Conservation (phyloP, 2,888 invertebrate species). For the Meloe dianella region DNA sequence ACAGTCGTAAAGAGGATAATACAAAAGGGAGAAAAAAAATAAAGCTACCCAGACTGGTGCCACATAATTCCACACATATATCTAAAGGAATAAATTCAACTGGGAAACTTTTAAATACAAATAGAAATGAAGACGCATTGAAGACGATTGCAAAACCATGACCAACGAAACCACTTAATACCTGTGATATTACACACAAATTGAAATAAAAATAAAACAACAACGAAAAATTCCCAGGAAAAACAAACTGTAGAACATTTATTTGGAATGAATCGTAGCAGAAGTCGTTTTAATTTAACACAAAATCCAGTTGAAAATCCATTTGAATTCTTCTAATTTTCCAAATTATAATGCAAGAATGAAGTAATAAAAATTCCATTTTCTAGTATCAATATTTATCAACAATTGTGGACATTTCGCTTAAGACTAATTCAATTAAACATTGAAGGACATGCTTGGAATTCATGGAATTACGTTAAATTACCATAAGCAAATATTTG, state of each 20-base stretch:
- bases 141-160: not conserved
- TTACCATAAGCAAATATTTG: not conserved
- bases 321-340: not conserved
- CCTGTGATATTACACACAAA: not conserved
- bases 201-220: no score
- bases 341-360: not conserved
- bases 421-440: not conserved
- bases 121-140: not conserved
- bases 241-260: no score
- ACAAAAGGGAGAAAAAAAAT: not conserved
- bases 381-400: not conserved
- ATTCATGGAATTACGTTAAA: not conserved
- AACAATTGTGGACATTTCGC: not conserved
- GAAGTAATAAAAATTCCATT: not conserved
- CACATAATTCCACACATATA: not conserved
- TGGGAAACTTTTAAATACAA: slow-evolving; percentile 1
- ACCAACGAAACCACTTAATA: not conserved
- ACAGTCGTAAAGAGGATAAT: not conserved
- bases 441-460: not conserved
- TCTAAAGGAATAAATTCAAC: slow-evolving; percentile 1
- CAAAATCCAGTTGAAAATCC: not conserved
- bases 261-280: no score
- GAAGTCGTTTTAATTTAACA: not conserved
- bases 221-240: no score
- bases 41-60: not conserved